Evolutionary conservation across 2,797 vertebrate species (phyloP).

Genomic region (Passerculus sandwichensis): DNA sequence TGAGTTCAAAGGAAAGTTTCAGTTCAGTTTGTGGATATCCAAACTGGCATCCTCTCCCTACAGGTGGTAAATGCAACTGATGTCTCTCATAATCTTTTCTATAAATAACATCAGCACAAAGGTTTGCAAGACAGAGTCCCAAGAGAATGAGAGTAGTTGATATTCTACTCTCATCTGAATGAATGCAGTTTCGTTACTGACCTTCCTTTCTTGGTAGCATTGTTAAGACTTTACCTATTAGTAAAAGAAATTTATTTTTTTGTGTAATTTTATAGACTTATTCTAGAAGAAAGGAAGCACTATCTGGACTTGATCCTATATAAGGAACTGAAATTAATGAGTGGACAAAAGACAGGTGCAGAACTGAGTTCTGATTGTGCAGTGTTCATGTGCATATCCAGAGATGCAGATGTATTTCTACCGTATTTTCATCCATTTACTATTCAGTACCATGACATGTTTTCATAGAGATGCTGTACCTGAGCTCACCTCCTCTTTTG

Average conservation of each 20-base stretch:
- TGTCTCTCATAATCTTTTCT: background rate
- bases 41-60: background rate
- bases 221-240: background rate
- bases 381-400: background rate
- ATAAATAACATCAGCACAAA: background rate
- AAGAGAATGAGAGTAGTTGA: background rate
- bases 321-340: background rate
- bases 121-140: background rate
- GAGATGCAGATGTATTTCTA: background rate
- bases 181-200: background rate
- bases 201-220: background rate
- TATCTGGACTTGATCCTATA: background rate
- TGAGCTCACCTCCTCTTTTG: background rate
- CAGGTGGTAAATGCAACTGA: background rate
- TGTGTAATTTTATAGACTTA: background rate
- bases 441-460: background rate
- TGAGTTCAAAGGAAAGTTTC: conserved; percentile 15
- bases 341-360: background rate
- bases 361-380: background rate
- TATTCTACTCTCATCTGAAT: background rate
- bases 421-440: background rate
- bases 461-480: background rate
- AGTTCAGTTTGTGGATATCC: background rate
- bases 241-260: background rate
- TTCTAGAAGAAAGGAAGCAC: background rate